Base-by-base conservation (phyloP, 2,888 invertebrate species). In the Scrobipalpa atriplicella region DNA sequence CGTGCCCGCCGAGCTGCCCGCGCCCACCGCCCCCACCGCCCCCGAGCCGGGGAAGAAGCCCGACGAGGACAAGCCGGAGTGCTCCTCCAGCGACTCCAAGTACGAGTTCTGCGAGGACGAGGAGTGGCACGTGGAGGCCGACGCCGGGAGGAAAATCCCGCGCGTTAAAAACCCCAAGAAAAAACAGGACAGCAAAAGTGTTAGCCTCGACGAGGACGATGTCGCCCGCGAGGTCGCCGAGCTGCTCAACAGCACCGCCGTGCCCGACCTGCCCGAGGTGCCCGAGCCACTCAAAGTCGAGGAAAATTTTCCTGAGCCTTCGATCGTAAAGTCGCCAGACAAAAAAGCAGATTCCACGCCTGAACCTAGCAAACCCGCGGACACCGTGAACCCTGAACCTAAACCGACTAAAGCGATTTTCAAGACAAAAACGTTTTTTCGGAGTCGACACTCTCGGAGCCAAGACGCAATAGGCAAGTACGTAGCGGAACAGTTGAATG, bases 101-200 rank as follows among this genome's bases (percentile, higher is more conserved):
- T 97, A 96, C 79, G 97, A 97, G 82, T 97, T 97, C 80, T 95
- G 95, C 72, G 96, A 96, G 70, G 96, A 96, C 72, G 95, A 96
- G 79, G 94, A 93, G 75, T 92, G 94, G 90, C 91, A 93, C 11
- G 87, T 93, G 67, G 93, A 94, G 75, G 87, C 89, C 21, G 93
- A 91, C 71, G 89, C 82, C 39, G 93, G 95, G 13, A 90, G 95
- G 70, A 96, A 95, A 88, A 95, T 95, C 72, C 95, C 95, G 0
- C 88, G 95, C 65, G 93, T 95, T 2, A 91, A 89, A 70, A 92
- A 90, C 76, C 86, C 89, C 38, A 79, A 80, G 6, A 86, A 87
- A 74, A 81, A 87, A 60, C 90, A 87, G 71, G 88, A 90, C 62
- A 89, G 90, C 3, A 91, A 91, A 71, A 90, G 89, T 68, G 65